Percentiles rank a stretch among this genome's conserved stretches.
Evolutionary conservation across 2,888 invertebrate species (phyloP).

Genomic region (Shargacucullia verbasci): DNA sequence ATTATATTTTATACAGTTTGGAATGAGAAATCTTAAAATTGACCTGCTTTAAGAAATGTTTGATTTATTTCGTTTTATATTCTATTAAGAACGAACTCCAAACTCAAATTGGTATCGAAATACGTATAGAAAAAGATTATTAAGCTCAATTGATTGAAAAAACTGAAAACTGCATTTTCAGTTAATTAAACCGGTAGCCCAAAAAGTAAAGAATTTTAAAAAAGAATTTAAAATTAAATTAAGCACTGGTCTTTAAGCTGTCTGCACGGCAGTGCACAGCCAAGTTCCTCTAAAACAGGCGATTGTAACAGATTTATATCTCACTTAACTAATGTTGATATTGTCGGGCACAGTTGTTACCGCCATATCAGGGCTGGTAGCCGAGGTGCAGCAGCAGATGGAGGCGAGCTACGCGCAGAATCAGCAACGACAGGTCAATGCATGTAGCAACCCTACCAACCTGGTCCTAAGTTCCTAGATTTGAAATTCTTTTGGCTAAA

Average conservation of each 20-base stretch:
- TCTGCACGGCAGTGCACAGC: conserved; percentile 2
- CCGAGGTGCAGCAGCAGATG: conserved; percentile 94
- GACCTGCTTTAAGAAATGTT: no score
- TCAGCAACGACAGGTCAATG: conserved; percentile 87
- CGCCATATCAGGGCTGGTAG: conserved; percentile 94
- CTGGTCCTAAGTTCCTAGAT: conserved; percentile 3
- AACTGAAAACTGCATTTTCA: no score
- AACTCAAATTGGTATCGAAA: no score
- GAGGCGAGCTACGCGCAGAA: conserved; percentile 87
- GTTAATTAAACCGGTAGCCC: no score
- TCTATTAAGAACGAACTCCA: no score
- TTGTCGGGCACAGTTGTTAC: conserved; percentile 91
- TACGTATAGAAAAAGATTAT: background rate
- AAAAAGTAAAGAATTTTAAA: conserved; percentile 4
- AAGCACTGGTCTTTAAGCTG: background rate
- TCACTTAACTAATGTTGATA: conserved; percentile 56
- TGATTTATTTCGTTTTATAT: no score
- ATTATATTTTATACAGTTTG: background rate
- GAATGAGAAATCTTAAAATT: background rate
- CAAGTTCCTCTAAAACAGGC: conserved; percentile 4
- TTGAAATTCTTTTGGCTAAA: background rate
- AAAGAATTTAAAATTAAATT: background rate
- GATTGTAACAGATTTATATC: conserved; percentile 13
- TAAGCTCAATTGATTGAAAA: background rate
- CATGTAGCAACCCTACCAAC: conserved; percentile 66